Conservation (phyloP, 2,888 invertebrate genomes). For the Nipponacmea schrenckii region DNA sequence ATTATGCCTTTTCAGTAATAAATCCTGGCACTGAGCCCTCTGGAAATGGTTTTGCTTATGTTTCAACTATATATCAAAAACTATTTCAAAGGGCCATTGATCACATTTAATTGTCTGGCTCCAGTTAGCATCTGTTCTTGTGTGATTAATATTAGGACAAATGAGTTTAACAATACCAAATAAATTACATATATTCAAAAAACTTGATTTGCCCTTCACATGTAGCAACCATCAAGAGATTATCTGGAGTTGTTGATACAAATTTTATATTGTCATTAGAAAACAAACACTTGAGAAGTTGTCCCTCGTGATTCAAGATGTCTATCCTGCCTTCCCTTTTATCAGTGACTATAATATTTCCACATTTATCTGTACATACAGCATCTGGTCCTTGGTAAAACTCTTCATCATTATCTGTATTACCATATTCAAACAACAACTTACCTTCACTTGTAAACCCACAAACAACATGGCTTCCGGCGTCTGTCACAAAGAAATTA, state of each 20-base stretch:
- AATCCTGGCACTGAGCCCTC: too few relatives aligned
- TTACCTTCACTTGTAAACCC: slow-evolving; percentile 47
- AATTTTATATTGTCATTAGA: slow-evolving; percentile 50
- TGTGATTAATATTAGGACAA: too few relatives aligned
- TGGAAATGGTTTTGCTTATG: too few relatives aligned
- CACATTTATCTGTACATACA: slow-evolving; percentile 46
- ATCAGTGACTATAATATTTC: slow-evolving; percentile 53
- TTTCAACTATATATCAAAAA: too few relatives aligned
- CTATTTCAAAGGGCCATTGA: too few relatives aligned
- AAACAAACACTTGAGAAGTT: slow-evolving; percentile 48
- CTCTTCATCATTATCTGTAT: slow-evolving; percentile 50
- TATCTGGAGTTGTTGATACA: slow-evolving; percentile 49
- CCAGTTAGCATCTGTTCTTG: too few relatives aligned
- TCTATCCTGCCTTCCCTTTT: slow-evolving; percentile 53
- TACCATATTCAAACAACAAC: slow-evolving; percentile 54
- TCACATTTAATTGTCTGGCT: too few relatives aligned
- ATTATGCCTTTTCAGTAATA: too few relatives aligned
- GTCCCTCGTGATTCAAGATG: slow-evolving; percentile 47
- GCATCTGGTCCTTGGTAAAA: slow-evolving; percentile 55
- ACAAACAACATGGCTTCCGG: slow-evolving; percentile 50
- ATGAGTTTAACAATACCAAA: too few relatives aligned
- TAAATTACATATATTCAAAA: slow-evolving; percentile 43
- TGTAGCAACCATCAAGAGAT: slow-evolving; percentile 48
- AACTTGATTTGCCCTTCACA: slow-evolving; percentile 51
- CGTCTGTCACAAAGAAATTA: slow-evolving; percentile 51